phyloP scores from a whole-genome alignment of 1,140 invertebrate genomes.

The Drosophila gunungcola region DNA sequence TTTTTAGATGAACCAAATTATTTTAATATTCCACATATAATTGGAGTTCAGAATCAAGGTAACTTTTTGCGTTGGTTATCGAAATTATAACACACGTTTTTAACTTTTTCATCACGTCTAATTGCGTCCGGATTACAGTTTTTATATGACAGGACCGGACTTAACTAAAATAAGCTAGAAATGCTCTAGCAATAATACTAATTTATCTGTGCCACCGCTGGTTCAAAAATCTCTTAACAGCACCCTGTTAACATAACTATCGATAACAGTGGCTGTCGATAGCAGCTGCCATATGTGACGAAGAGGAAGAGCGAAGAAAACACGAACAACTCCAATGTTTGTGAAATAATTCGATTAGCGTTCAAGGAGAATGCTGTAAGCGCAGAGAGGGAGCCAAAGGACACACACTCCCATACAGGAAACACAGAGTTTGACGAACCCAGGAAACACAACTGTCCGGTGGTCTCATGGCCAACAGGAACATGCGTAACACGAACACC shows the following conservation, averaged over 20 bases:
- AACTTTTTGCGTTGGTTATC: too few relatives aligned
- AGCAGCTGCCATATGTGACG: neutral
- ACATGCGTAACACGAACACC: constrained; percentile 78
- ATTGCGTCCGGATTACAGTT: too few relatives aligned
- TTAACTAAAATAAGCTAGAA: too few relatives aligned
- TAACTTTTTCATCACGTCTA: too few relatives aligned
- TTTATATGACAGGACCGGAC: too few relatives aligned
- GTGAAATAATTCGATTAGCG: constrained; percentile 26
- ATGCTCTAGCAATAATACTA: too few relatives aligned
- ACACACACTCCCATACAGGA: neutral
- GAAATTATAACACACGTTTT: too few relatives aligned
- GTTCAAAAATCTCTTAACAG: neutral
- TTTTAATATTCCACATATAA: too few relatives aligned
- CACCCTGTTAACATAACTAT: neutral
- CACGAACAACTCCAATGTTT: constrained; percentile 39
- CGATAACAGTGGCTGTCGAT: constrained; percentile 1
- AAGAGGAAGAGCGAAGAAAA: constrained; percentile 26
- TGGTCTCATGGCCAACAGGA: constrained; percentile 65
- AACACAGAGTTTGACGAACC: neutral
- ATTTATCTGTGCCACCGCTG: neutral
- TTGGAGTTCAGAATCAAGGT: too few relatives aligned
- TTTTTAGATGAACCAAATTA: too few relatives aligned
- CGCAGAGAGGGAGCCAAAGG: neutral
- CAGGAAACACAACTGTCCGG: neutral
- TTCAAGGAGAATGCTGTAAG: constrained; percentile 12